A percentile compares a stretch with the other conserved stretches of the same genome.
These are phyloP conservation scores for Fulmarus glacialis DNA, from an alignment of 2,113 vertebrate genomes.

Conservation along the genomic window DNA sequence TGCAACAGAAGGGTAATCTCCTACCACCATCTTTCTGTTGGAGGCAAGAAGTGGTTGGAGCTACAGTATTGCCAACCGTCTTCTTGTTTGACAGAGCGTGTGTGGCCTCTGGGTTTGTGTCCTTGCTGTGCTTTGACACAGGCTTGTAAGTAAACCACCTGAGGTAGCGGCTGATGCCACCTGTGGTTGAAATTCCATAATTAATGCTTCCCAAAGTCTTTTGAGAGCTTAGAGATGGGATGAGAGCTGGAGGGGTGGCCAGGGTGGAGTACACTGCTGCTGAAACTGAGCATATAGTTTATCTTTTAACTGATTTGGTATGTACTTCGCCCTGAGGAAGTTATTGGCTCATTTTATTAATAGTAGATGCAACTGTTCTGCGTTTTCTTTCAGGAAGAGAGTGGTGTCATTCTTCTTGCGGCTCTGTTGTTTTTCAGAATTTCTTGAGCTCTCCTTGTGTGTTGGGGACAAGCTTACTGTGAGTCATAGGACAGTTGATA, in stretches of 20 bases:
- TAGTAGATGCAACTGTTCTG: not conserved
- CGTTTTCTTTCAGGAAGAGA: not conserved
- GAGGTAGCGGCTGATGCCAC: not conserved
- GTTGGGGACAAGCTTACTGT: not conserved
- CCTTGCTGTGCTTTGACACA: not conserved
- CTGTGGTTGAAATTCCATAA: not conserved
- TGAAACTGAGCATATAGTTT: not conserved
- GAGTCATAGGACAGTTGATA: not conserved
- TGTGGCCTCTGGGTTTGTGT: not conserved
- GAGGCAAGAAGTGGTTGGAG: not conserved
- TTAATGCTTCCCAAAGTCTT: not conserved
- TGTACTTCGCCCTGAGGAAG: not conserved
- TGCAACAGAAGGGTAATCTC: not conserved
- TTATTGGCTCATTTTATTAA: not conserved
- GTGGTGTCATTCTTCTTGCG: not conserved
- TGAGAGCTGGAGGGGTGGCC: not conserved
- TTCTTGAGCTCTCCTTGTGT: not conserved
- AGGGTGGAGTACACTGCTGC: not conserved
- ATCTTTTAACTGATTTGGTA: not conserved
- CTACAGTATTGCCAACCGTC: not conserved
- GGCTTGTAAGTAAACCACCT: not conserved
- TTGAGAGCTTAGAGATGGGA: not conserved
- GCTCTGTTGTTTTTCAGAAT: not conserved
- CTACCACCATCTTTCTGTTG: not conserved
- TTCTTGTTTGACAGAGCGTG: not conserved